Base-by-base conservation (phyloP, 2,888 invertebrate genomes). In the Mythimna loreyi region DNA sequence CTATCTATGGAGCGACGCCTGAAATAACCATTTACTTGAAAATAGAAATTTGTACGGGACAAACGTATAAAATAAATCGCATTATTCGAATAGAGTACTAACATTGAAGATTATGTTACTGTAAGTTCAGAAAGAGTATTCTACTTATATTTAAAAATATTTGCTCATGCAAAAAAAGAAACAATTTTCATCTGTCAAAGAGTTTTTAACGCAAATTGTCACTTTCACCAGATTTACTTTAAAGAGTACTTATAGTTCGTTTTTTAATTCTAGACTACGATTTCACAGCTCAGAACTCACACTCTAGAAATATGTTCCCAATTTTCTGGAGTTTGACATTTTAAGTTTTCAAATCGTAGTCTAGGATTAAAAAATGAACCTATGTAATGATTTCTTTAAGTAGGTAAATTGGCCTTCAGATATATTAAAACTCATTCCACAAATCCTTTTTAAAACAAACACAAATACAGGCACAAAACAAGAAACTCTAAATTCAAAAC, bases 401-500 rank as follows among this genome's bases (percentile, higher is more conserved):
- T 19, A 19, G 2, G n/a, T n/a, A 8, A 45, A 45, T 3, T 45
- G n/a, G n/a, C n/a, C 43, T 45, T n/a, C 43, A 28, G 7, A 47
- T 53, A 13, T 49, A 74, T 63, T 28, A 30, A 55, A 60, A 59
- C 49, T 56, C 60, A 65, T 60, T 64, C 52, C 55, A 81, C 33
- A 56, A 57, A 78, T 72, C 73, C 52, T 66, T 53, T 62, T 57
- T 52, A 53, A 64, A 72, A 72, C 58, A 75, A 75, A 64, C 58
- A 79, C 74, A 76, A 75, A 65, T 57, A 79, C 75, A 60, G 71
- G 71, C 72, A 78, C 68, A 79, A 82, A 85, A 89, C 86, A 86
- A 87, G 72, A 76, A 87, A 91, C 91, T 91, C 90, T 83, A 88
- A 87, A 90, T 88, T 87, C 84, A 85, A 89, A 91, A 89, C 88